Base-by-base conservation (phyloP, 2,113 vertebrate species). In the Sorex araneus region DNA sequence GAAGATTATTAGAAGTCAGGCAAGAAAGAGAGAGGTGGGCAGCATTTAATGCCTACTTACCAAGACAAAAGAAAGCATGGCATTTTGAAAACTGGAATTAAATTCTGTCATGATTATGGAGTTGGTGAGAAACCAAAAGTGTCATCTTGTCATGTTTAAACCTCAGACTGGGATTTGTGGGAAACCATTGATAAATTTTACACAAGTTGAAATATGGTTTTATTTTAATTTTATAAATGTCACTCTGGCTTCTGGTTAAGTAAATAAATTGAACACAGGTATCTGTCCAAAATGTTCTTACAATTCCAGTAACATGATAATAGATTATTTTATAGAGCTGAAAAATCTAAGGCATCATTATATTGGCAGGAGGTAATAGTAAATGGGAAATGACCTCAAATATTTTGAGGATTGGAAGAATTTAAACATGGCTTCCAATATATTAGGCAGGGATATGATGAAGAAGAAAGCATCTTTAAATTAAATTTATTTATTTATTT, bases 271-370 rank as follows among this genome's bases (percentile, higher is more conserved):
- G 9, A 89, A 86, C 3, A 45, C 21, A 67, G 21, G 19, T 23
- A 16, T 76, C 84, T 64, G 28, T 64, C 43, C 3, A 40, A 64
- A 34, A 8, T 90, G 40, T 8, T 93, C 34, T 45, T 84, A 71
- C 36, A 66, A 69, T 67, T 76, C 21, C 36, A 80, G 43, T 28
- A 66, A 60, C 27, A 81, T 80, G 27, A 45, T 7, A 71, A 30
- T 12, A 84, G 45, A 36, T 75, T 16, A 79, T 66, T 88, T 54
- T 80, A 19, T 92, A 87, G 75, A 82, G 18, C 70, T 74, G 2
- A 64, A 63, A 63, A 74, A 77, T 4, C 27, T 4, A 69, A 34
- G 64, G 10, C 8, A 75, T 13, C 83, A 74, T 27, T 43, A 74
- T 8, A 64, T 9, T 2, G 2, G 75, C 13, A 77, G 36, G 54